These are phyloP conservation scores for Dynastes hyllus DNA, from an alignment of 2,888 invertebrate species.

Conservation along the genomic window DNA sequence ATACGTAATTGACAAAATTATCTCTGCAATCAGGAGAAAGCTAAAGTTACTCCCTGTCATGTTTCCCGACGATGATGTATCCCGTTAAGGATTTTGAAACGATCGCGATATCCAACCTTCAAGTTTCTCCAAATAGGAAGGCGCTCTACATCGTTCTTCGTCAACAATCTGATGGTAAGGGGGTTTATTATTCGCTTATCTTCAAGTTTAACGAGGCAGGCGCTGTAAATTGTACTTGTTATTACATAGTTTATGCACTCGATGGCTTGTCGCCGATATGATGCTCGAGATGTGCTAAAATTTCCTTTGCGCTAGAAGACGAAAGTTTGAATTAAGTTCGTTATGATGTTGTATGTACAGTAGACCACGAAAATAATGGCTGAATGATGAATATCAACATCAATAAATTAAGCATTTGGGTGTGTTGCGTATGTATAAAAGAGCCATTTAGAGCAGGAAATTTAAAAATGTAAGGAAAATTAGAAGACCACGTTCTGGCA, in stretches of 20 bases:
- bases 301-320: not conserved
- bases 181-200: slow-evolving; percentile 14
- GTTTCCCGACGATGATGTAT: too few species aligned
- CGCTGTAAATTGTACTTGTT: not conserved
- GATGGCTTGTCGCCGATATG: not conserved
- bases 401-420: too few species aligned
- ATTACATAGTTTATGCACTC: slow-evolving; percentile 2
- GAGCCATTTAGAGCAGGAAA: too few species aligned
- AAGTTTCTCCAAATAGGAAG: slow-evolving; percentile 1
- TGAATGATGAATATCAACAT: too few species aligned
- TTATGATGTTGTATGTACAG: not conserved
- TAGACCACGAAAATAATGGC: not conserved
- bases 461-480: too few species aligned
- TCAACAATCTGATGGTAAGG: not conserved
- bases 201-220: not conserved
- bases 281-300: not conserved
- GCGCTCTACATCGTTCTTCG: slow-evolving; percentile 1
- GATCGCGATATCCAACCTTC: not conserved
- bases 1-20: too few species aligned
- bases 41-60: too few species aligned
- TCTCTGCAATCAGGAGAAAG: too few species aligned
- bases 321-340: slow-evolving; percentile 10
- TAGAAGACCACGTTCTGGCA: too few species aligned
- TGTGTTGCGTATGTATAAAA: too few species aligned
- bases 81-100: not conserved